Evolutionary conservation across 2,888 invertebrate genomes (phyloP), one percentile per base, ranked within the genome.

Genomic region (Nephrotoma appendiculata): DNA sequence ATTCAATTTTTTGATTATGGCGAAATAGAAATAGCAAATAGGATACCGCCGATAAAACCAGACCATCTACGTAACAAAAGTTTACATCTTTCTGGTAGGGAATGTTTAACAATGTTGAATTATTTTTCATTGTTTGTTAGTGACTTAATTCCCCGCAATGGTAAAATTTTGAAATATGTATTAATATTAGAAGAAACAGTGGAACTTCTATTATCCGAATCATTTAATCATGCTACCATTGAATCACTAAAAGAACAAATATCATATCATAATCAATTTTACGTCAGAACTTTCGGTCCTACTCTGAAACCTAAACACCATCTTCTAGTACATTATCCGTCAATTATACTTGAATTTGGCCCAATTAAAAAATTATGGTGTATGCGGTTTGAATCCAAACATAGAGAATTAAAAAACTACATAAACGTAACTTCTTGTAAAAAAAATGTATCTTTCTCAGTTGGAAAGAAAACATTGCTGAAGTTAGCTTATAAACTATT

Each of bases 1-100:
- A 87, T 87, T 44, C 87, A 87, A 43, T 87, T 86, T 86, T 87
- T 87, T 87, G 85, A 87, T 84, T 88, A 88, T 57, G 88, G 88
- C 1, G 87, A 88, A 86, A 87, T 86, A 85, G 88, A 88, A 86
- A 87, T 87, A 86, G 86, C 86, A 43, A 87, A 88, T 42, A 7
- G 71, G 12, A n/a, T n/a, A n/a, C 85, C 85, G 52, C 83, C 86
- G n/a, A 86, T 87, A 41, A 45, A 87, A 31, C 84, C 86, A 86
- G 48, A 86, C 85, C 87, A 88, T 86, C 87, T 88, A 86, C 42
- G 87, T 83, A 88, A 87, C 48, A 86, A 57, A 87, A 86, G 71
- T 19, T 86, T 88, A 71, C 87, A 88, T 86, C 86, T 87, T 87
- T 87, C 86, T 86, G 87, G 87, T 52, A 86, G 87, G 48, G 87